A percentile compares a stretch with the other conserved stretches of the same genome.
These are phyloP conservation scores for Trissolcus brochymenae DNA, from an alignment of 2,888 invertebrate genomes.

Conservation along the genomic window DNA sequence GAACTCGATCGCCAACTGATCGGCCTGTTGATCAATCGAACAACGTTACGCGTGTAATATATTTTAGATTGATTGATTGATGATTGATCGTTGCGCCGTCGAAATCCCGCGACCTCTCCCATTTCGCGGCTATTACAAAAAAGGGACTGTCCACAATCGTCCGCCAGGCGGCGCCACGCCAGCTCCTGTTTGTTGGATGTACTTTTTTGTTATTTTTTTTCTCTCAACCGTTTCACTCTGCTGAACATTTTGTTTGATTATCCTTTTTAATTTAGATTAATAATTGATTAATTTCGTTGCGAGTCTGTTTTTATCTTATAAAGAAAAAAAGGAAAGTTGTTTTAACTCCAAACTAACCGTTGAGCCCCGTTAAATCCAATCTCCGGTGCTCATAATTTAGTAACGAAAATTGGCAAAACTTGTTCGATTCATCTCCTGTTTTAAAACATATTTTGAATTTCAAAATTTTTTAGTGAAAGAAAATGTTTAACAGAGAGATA, in stretches of 20 bases:
- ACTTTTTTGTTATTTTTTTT: constrained; percentile 1
- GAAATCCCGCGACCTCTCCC: constrained; percentile 19
- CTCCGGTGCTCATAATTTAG: too few relatives aligned
- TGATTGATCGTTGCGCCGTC: constrained; percentile 33
- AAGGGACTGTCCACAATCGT: constrained; percentile 3
- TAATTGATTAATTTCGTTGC: too few relatives aligned
- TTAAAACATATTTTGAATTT: neutral
- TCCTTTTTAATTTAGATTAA: too few relatives aligned
- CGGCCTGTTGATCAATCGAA: constrained; percentile 44
- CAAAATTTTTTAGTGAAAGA: neutral
- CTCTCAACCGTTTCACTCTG: neutral
- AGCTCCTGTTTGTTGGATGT: neutral
- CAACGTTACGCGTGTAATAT: constrained; percentile 55
- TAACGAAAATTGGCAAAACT: too few relatives aligned
- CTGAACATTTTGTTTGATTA: too few relatives aligned
- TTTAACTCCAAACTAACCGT: too few relatives aligned
- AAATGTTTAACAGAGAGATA: constrained; percentile 3
- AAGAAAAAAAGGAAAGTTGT: too few relatives aligned
- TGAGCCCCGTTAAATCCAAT: too few relatives aligned
- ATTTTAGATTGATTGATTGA: constrained; percentile 53
- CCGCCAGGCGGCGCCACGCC: constrained; percentile 1
- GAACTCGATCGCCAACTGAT: constrained; percentile 72
- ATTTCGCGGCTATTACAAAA: neutral
- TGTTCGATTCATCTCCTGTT: too few relatives aligned
- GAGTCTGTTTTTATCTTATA: too few relatives aligned